These are phyloP conservation scores for Phrynocephalus versicolor DNA, from an alignment of 2,113 vertebrate species.

Conservation along the genomic window DNA sequence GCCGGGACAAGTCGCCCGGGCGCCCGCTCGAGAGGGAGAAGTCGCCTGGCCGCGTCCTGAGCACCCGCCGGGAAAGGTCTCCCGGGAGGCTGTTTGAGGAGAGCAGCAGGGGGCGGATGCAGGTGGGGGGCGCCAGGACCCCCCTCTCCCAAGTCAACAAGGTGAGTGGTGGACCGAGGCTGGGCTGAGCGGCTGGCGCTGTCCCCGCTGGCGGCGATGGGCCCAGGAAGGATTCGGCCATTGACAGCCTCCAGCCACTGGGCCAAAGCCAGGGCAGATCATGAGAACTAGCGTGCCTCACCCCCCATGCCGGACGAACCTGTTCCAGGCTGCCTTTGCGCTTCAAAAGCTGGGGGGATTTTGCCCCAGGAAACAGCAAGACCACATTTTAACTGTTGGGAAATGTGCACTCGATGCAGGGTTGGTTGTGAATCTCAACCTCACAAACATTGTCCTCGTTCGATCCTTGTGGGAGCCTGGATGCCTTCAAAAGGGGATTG, in stretches of 20 bases:
- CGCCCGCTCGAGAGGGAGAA: slow-evolving; percentile 94
- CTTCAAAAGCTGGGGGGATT: too few species aligned
- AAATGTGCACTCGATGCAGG: not conserved
- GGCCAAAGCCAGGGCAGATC: not conserved
- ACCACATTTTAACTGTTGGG: too few species aligned
- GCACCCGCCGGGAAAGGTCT: slow-evolving; percentile 92
- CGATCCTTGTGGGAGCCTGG: too few species aligned
- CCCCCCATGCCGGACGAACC: too few species aligned
- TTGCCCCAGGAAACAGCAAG: too few species aligned
- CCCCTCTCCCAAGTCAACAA: slow-evolving; percentile 96
- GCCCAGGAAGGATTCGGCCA: too few species aligned
- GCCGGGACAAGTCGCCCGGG: slow-evolving; percentile 96
- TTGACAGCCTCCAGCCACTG: too few species aligned
- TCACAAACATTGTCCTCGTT: not conserved
- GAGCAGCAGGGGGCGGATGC: slow-evolving; percentile 83
- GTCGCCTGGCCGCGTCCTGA: slow-evolving; percentile 90
- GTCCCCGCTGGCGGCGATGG: too few species aligned
- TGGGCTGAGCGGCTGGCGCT: too few species aligned
- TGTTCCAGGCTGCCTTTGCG: too few species aligned
- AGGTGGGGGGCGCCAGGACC: slow-evolving; percentile 87
- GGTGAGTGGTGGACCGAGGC: slow-evolving; percentile 69
- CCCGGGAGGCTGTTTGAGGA: slow-evolving; percentile 91
- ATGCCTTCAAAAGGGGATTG: too few species aligned
- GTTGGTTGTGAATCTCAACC: not conserved
- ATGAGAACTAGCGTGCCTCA: not conserved